Conservation (phyloP, 1,140 invertebrate species). For the Drosophila athabasca region DNA sequence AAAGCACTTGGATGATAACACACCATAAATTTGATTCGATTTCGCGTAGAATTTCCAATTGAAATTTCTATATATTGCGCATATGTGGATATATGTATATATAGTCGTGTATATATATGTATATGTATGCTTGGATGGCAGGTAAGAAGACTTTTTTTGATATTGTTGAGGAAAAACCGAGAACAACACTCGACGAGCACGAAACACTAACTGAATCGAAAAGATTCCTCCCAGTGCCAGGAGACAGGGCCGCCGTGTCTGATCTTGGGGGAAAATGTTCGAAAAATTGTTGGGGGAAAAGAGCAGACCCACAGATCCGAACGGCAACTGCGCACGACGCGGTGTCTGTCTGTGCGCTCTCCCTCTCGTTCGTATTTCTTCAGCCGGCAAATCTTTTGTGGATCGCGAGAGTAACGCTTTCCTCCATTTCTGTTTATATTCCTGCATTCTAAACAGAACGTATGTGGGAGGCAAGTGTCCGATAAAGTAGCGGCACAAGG, state of each 20-base stretch:
- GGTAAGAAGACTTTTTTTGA: constrained; percentile 70
- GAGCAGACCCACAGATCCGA: neutral
- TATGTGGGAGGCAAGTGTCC: constrained; percentile 6
- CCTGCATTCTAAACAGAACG: constrained; percentile 60
- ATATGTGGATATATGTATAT: constrained; percentile 61
- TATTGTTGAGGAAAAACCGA: constrained; percentile 82
- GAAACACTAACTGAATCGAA: constrained; percentile 83
- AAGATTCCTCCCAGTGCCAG: constrained; percentile 27
- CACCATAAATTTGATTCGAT: constrained; percentile 53
- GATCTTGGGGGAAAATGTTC: constrained; percentile 42
- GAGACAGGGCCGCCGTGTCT: constrained; percentile 29
- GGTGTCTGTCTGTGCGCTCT: constrained; percentile 27
- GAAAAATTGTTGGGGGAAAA: constrained; percentile 8
- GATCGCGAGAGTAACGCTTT: constrained; percentile 17
- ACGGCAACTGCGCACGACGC: constrained; percentile 23
- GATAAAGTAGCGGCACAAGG: constrained; percentile 10
- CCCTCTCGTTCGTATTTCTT: neutral
- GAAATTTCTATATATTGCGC: constrained; percentile 55
- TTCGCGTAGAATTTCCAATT: constrained; percentile 63
- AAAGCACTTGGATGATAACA: constrained; percentile 43
- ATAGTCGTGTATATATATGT: constrained; percentile 56
- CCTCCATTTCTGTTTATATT: constrained; percentile 59
- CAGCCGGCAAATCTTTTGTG: constrained; percentile 38
- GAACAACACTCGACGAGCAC: constrained; percentile 84
- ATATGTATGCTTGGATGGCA: constrained; percentile 57